These are phyloP conservation scores for Caenorhabditis latens DNA, from an alignment of 1,140 invertebrate genomes.

Conservation along the genomic window DNA sequence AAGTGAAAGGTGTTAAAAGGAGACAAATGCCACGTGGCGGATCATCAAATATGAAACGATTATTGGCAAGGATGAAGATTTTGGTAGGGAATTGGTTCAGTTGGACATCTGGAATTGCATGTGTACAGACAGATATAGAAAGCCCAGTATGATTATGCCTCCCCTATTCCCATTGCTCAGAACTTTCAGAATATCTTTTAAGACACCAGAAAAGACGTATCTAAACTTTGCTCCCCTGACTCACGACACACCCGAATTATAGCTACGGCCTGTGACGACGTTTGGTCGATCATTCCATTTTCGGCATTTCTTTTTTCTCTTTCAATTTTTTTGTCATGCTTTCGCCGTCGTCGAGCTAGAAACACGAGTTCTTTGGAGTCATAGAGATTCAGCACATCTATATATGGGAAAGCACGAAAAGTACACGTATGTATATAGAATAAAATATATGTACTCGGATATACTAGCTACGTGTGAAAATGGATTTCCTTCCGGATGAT, in stretches of 20 bases:
- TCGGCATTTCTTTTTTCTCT: neutral
- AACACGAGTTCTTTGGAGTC: conserved; percentile 2
- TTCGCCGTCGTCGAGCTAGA: neutral
- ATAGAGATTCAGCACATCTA: neutral
- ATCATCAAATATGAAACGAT: neutral
- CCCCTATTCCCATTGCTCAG: too few species aligned
- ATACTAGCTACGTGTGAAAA: too few species aligned
- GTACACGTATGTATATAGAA: too few species aligned
- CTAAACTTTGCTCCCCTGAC: too few species aligned
- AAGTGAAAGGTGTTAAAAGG: neutral
- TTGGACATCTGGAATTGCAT: neutral
- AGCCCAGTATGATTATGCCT: too few species aligned
- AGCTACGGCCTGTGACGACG: neutral
- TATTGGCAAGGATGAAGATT: conserved; percentile 5
- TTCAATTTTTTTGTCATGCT: too few species aligned
- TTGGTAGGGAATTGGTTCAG: neutral
- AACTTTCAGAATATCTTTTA: too few species aligned
- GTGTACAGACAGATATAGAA: too few species aligned
- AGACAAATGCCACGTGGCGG: neutral
- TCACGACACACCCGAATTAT: too few species aligned
- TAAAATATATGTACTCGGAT: too few species aligned
- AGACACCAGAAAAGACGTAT: neutral
- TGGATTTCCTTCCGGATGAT: too few species aligned
- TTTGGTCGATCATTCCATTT: conserved; percentile 25
- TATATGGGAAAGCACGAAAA: too few species aligned